A percentile compares a stretch with the other conserved stretches of the same genome.
These are phyloP conservation scores for mouse (Mus musculus) DNA, from an alignment of 2,113 vertebrate genomes.

Conservation along the genomic window DNA sequence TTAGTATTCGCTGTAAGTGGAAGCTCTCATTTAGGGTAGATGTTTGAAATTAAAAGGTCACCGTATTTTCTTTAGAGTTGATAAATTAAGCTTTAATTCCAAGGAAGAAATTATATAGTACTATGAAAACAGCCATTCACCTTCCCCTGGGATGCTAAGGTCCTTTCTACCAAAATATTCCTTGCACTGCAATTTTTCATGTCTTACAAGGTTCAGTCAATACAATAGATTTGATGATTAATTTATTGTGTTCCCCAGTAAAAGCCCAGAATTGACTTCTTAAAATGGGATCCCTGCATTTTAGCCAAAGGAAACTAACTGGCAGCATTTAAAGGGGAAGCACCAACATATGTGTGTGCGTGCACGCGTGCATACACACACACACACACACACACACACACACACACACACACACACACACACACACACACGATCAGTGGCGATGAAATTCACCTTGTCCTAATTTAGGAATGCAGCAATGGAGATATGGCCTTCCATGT, in stretches of 20 bases:
- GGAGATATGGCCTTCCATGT: neutral
- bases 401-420: neutral
- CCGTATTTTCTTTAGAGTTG: conserved; percentile 22
- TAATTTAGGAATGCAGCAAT: neutral
- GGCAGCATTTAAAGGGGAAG: conserved; percentile 70
- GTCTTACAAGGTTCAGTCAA: conserved; percentile 71
- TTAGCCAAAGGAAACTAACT: conserved; percentile 71
- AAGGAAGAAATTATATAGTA: neutral
- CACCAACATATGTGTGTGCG: neutral
- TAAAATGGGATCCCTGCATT: conserved; percentile 73
- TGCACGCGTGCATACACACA: too few species aligned
- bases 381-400: too few species aligned
- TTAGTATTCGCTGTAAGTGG: neutral
- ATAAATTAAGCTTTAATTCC: conserved; percentile 16
- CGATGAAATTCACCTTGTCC: neutral
- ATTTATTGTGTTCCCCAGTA: conserved; percentile 81
- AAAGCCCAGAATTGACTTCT: conserved; percentile 78
- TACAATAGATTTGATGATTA: conserved; percentile 83
- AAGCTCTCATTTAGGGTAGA: conserved; percentile 32
- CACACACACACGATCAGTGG: neutral
- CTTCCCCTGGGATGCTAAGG: neutral
- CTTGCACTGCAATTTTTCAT: conserved; percentile 73
- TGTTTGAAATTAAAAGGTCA: conserved; percentile 40
- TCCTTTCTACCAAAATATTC: conserved; percentile 52
- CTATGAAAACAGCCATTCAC: neutral